phyloP scores from a whole-genome alignment of 2,113 vertebrate genomes.

The Anser cygnoides region DNA sequence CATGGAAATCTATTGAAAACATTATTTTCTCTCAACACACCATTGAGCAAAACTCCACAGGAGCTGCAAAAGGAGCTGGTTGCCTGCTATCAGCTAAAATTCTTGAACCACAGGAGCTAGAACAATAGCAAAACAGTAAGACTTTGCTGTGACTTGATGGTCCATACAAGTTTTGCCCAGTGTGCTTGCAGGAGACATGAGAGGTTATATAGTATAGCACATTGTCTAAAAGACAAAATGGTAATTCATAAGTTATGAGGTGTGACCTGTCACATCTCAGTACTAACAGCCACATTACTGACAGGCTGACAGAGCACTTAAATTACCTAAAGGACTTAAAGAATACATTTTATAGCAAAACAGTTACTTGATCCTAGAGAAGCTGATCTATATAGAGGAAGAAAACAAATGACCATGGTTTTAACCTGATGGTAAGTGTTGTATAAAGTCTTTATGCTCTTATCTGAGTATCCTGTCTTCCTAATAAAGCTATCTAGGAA shows the following conservation, averaged over 20 bases:
- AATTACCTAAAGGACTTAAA: not conserved
- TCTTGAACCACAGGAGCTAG: not conserved
- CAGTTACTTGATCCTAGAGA: not conserved
- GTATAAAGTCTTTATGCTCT: not conserved
- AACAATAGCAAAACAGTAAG: not conserved
- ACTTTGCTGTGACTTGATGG: not conserved
- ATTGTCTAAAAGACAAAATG: not conserved
- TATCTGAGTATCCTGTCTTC: not conserved
- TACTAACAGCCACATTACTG: not conserved
- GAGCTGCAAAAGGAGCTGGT: not conserved
- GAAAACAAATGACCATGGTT: not conserved
- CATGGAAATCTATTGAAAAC: constrained; percentile 12
- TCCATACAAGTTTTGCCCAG: fast-evolving
- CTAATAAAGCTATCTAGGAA: not conserved
- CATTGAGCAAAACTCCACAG: not conserved
- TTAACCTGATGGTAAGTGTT: not conserved
- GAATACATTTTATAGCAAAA: not conserved
- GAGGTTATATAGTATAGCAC: not conserved
- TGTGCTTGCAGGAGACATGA: not conserved
- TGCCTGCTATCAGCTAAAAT: constrained; percentile 4
- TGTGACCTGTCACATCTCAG: not conserved
- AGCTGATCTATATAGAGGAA: not conserved
- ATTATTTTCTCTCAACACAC: not conserved
- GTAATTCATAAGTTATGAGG: not conserved
- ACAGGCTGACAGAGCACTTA: not conserved